Evolutionary conservation across 2,888 invertebrate genomes (phyloP).

Genomic region (Sinotaia quadrata): DNA sequence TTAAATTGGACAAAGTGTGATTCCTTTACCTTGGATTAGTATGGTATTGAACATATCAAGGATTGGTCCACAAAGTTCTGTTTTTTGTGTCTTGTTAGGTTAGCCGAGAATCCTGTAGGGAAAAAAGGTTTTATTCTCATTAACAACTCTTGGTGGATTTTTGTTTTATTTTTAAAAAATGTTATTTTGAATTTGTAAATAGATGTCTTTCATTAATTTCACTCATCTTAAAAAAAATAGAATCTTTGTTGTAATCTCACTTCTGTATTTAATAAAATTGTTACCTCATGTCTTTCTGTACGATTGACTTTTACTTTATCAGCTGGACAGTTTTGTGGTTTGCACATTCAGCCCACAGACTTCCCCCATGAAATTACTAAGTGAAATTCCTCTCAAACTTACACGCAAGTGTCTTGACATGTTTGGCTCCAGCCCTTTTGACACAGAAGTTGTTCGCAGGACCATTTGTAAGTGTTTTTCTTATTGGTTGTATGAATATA

Average conservation of each 20-base stretch:
- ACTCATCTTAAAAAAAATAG: neutral
- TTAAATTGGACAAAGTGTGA: too few relatives aligned
- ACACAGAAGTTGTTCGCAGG: constrained; percentile 77
- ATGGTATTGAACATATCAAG: too few relatives aligned
- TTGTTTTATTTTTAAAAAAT: too few relatives aligned
- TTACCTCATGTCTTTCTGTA: neutral
- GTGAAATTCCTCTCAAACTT: constrained; percentile 82
- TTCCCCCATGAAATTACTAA: constrained; percentile 75
- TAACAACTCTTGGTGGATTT: too few relatives aligned
- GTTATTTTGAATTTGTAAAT: too few relatives aligned
- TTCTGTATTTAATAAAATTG: neutral
- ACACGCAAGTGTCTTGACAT: constrained; percentile 86
- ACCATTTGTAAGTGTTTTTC: constrained; percentile 63
- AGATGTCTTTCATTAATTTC: neutral
- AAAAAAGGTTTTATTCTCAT: too few relatives aligned
- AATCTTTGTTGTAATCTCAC: neutral
- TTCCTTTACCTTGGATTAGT: too few relatives aligned
- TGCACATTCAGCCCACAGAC: constrained; percentile 80
- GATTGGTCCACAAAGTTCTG: too few relatives aligned
- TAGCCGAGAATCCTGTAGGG: too few relatives aligned
- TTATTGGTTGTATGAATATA: neutral
- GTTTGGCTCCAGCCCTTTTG: constrained; percentile 82
- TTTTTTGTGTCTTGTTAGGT: too few relatives aligned
- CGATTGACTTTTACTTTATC: neutral
- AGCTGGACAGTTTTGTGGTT: constrained; percentile 85